phyloP scores from a whole-genome alignment of 2,888 invertebrate species.

The Ceriagrion tenellum region DNA sequence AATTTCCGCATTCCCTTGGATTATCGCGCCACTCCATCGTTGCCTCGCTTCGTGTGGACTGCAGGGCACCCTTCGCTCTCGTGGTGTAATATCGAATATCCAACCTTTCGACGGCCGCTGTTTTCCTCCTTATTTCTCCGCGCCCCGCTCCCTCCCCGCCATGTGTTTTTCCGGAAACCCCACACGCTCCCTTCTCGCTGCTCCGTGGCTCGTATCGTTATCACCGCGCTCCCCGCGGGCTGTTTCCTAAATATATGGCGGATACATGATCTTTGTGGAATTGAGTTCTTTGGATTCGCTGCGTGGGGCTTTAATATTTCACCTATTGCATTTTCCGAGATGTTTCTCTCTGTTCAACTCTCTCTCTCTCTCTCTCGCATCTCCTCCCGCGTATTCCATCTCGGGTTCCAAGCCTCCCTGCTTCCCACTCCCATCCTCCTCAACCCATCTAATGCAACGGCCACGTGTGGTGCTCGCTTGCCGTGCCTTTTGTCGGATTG shows the following conservation, averaged over 20 bases:
- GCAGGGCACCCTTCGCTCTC: neutral
- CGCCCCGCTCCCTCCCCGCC: neutral
- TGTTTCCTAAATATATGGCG: constrained; percentile 22
- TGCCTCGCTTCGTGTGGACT: neutral
- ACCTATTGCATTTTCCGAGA: neutral
- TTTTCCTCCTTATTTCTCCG: neutral
- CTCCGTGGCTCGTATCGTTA: neutral
- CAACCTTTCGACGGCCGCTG: neutral
- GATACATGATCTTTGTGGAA: constrained; percentile 21
- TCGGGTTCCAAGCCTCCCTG: too few relatives aligned
- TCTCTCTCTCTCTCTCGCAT: neutral
- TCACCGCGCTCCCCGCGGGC: neutral
- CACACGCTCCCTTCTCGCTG: too few relatives aligned
- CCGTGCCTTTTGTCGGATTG: neutral
- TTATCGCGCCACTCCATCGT: neutral
- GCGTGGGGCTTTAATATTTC: neutral
- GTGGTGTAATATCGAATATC: neutral
- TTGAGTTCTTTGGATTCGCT: neutral
- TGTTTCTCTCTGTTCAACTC: neutral
- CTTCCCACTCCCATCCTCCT: too few relatives aligned
- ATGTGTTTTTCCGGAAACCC: neutral
- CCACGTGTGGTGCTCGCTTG: neutral
- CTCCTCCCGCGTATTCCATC: neutral
- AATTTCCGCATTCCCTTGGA: constrained; percentile 9
- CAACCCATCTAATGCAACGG: neutral